phyloP scores from a whole-genome alignment of 2,888 invertebrate species.

The Acleris sparsana region DNA sequence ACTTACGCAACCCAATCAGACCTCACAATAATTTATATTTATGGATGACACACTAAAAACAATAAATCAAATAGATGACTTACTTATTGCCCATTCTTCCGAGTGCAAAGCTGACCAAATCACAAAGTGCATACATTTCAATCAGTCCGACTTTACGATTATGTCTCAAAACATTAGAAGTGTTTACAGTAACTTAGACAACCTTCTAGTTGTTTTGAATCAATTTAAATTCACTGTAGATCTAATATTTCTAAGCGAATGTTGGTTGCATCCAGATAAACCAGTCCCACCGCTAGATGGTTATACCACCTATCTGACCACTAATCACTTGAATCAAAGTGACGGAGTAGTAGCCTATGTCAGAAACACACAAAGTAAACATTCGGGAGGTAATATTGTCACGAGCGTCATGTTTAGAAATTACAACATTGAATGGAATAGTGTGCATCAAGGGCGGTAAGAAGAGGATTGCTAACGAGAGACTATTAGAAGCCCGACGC shows the following conservation, averaged over 20 bases:
- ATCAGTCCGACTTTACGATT: conserved; percentile 17
- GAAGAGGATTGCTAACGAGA: too few species aligned
- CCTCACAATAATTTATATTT: background rate
- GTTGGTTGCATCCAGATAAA: conserved; percentile 25
- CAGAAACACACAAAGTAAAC: conserved; percentile 16
- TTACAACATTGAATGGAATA: background rate
- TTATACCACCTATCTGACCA: conserved; percentile 16
- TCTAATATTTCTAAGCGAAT: conserved; percentile 37
- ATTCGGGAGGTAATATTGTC: conserved; percentile 10
- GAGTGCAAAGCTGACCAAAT: conserved; percentile 21
- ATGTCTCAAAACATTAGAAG: conserved; percentile 37
- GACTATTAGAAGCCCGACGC: too few species aligned
- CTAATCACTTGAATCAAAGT: conserved; percentile 29
- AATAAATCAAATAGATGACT: conserved; percentile 25
- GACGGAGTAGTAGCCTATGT: conserved; percentile 35
- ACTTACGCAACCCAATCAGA: background rate
- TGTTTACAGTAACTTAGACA: conserved; percentile 29
- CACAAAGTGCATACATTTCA: conserved; percentile 10
- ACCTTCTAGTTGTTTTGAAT: conserved; percentile 13
- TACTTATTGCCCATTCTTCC: conserved; percentile 11
- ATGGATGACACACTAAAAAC: conserved; percentile 14
- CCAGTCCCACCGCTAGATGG: conserved; percentile 9
- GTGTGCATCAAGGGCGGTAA: too few species aligned
- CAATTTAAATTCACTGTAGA: conserved; percentile 20
- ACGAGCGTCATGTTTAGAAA: conserved; percentile 18